phyloP scores from a whole-genome alignment of 1,140 invertebrate genomes.

The Aradophagus sp. region DNA sequence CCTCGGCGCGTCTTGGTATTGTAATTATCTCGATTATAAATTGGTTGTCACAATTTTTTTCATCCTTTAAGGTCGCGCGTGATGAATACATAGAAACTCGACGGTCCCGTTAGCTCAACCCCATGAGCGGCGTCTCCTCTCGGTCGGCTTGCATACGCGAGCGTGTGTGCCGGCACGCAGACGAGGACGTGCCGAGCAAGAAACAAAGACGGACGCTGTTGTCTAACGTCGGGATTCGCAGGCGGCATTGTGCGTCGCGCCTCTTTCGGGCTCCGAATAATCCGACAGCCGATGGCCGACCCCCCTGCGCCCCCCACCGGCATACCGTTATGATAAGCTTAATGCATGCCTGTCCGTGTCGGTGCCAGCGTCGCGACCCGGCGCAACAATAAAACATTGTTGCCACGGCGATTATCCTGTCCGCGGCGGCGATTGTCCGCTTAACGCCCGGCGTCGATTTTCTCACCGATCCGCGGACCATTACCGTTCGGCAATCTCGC shows the following conservation, averaged over 20 bases:
- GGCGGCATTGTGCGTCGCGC: constrained; percentile 53
- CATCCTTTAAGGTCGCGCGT: constrained; percentile 59
- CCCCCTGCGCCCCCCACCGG: constrained; percentile 43
- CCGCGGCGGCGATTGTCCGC: constrained; percentile 39
- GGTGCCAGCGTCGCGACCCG: constrained; percentile 64
- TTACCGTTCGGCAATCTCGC: constrained; percentile 16
- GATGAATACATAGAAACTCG: constrained; percentile 62
- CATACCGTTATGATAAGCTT: constrained; percentile 67
- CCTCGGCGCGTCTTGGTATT: constrained; percentile 57
- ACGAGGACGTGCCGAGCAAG: constrained; percentile 23
- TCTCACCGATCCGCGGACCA: constrained; percentile 35
- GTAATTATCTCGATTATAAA: constrained; percentile 65
- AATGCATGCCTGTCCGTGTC: constrained; percentile 70
- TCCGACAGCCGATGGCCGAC: constrained; percentile 48
- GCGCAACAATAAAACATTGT: constrained; percentile 75
- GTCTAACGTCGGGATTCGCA: constrained; percentile 49
- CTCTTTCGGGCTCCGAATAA: constrained; percentile 43
- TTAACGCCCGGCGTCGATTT: constrained; percentile 43
- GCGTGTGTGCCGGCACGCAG: constrained; percentile 1
- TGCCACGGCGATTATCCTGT: constrained; percentile 68
- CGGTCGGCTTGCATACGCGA: constrained; percentile 10
- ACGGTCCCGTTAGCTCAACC: constrained; percentile 61
- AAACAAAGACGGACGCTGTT: constrained; percentile 45
- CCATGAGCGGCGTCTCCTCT: constrained; percentile 43
- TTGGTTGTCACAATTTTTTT: constrained; percentile 60